These are phyloP conservation scores for Carposina sasakii DNA, from an alignment of 1,140 invertebrate genomes.

Conservation along the genomic window DNA sequence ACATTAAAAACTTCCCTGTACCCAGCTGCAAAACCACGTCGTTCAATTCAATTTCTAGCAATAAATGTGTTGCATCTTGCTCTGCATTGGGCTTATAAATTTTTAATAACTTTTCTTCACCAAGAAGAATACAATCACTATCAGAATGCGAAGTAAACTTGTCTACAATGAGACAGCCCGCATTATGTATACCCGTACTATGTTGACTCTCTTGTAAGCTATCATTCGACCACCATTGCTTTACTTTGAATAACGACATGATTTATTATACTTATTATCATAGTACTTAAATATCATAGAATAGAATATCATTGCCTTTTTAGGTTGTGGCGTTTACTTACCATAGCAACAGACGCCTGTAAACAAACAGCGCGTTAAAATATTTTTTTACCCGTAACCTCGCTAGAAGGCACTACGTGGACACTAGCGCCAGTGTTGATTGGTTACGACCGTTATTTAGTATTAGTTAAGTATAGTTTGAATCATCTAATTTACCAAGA, in stretches of 20 bases:
- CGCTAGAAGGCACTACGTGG: too few species aligned
- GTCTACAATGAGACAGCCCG: slow-evolving; percentile 49
- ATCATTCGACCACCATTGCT: slow-evolving; percentile 58
- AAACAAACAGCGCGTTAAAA: too few species aligned
- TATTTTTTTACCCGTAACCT: too few species aligned
- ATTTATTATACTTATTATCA: too few species aligned
- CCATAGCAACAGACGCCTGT: too few species aligned
- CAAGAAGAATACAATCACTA: slow-evolving; percentile 52
- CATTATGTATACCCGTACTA: slow-evolving; percentile 36
- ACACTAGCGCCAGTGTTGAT: too few species aligned
- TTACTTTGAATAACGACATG: slow-evolving; percentile 60
- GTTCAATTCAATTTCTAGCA: slow-evolving; percentile 46
- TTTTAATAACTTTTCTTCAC: slow-evolving; percentile 40
- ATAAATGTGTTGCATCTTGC: slow-evolving; percentile 29
- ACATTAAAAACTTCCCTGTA: slow-evolving; percentile 58
- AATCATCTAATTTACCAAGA: too few species aligned
- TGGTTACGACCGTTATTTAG: too few species aligned
- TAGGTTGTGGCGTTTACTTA: too few species aligned
- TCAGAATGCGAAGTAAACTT: slow-evolving; percentile 53
- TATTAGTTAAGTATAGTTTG: too few species aligned
- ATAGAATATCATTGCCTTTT: too few species aligned
- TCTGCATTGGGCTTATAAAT: slow-evolving; percentile 47
- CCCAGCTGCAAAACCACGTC: slow-evolving; percentile 49
- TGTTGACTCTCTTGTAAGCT: slow-evolving; percentile 34
- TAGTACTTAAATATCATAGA: too few species aligned